Percentiles rank a stretch among this genome's conserved stretches.
These are phyloP conservation scores for Candoia aspera DNA, from an alignment of 2,113 vertebrate species.

Conservation along the genomic window DNA sequence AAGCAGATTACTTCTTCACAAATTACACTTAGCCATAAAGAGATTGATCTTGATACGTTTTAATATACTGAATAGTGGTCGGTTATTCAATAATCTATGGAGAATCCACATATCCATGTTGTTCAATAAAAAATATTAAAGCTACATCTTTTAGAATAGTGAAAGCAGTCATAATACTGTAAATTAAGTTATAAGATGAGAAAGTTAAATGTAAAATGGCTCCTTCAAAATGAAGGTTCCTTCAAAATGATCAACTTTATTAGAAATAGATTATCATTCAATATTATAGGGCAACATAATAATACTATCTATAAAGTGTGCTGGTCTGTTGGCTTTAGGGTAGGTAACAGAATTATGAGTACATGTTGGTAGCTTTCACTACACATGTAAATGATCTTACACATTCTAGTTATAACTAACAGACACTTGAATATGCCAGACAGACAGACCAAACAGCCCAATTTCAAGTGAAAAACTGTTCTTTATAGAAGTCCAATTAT, in stretches of 20 bases:
- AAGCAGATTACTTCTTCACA: background rate
- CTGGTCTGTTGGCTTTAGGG: slow-evolving; percentile 24
- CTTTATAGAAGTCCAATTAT: slow-evolving; percentile 2
- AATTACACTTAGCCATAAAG: background rate
- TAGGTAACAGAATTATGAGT: slow-evolving; percentile 9
- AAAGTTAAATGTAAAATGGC: background rate
- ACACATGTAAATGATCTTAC: slow-evolving; percentile 6
- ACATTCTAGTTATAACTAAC: slow-evolving; percentile 22
- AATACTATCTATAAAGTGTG: slow-evolving; percentile 17
- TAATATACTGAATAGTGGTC: background rate
- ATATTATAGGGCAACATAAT: slow-evolving; percentile 40
- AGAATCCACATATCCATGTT: background rate
- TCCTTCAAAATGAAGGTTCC: background rate
- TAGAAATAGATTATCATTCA: slow-evolving; percentile 17
- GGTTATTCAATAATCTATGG: background rate
- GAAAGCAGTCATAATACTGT: background rate
- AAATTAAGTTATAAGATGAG: slow-evolving; percentile 1
- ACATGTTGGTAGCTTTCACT: background rate
- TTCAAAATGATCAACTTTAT: slow-evolving; percentile 3
- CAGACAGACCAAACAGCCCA: background rate
- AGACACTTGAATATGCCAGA: slow-evolving; percentile 12
- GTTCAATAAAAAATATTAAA: background rate
- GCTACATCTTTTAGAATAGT: background rate
- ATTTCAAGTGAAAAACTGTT: slow-evolving; percentile 22
- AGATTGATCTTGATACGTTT: background rate